Evolutionary conservation across 2,797 vertebrate species (phyloP).

Genomic region (Dromococcyx pavoninus): DNA sequence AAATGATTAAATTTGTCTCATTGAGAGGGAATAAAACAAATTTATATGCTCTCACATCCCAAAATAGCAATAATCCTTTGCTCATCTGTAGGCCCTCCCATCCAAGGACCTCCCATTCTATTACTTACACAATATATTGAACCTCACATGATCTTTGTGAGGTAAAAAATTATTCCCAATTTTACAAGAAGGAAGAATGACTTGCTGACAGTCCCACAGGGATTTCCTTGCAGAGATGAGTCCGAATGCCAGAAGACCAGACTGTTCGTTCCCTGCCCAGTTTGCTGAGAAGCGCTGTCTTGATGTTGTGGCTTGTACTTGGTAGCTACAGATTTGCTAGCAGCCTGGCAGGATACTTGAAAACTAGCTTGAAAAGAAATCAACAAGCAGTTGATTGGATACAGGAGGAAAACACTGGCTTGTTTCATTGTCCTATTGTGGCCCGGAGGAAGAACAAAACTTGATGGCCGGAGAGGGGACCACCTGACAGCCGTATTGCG

Average conservation of each 20-base stretch:
- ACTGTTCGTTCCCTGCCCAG: neutral
- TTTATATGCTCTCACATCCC: constrained; percentile 1
- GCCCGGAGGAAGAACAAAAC: neutral
- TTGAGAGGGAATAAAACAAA: constrained; percentile 8
- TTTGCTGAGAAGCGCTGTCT: neutral
- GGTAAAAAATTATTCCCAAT: neutral
- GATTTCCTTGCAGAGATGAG: constrained; percentile 23
- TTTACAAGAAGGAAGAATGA: neutral
- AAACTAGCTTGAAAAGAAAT: neutral
- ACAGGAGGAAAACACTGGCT: neutral
- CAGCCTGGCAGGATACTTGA: neutral
- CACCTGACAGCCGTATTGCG: neutral
- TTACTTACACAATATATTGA: neutral
- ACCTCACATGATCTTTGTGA: neutral
- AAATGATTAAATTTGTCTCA: neutral
- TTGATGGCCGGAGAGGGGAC: neutral
- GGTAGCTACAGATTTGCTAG: neutral
- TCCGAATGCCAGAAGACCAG: neutral
- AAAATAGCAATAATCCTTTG: constrained; percentile 41
- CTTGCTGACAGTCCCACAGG: constrained; percentile 18
- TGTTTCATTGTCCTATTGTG: neutral
- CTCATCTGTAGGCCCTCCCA: constrained; percentile 25
- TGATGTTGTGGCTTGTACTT: neutral
- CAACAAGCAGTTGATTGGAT: neutral
- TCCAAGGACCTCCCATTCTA: neutral